Evolutionary conservation across 2,797 vertebrate genomes (phyloP), one percentile per base, ranked within the genome.

Genomic region (Macroramphosus scolopax): DNA sequence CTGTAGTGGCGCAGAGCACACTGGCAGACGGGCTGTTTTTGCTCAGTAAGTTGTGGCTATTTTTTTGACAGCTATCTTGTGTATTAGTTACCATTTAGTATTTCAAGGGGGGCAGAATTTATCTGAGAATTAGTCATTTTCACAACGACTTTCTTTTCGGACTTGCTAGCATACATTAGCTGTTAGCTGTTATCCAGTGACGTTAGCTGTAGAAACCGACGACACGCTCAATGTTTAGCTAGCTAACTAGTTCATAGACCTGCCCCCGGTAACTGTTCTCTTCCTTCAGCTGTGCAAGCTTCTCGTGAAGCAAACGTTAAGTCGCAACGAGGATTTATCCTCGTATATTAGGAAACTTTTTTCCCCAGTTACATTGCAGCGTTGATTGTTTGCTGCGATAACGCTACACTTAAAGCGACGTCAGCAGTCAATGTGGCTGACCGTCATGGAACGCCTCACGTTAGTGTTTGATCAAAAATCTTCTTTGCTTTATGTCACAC

Each of bases 11-110:
- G 26, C 51, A 10, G 49, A 64, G 42, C 43, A 48, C 37, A 38
- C 35, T 32, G 22, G 43, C 51, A 49, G 26, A 80, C 68, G 42
- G 60, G 29, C 75, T 45, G 63, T 32, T 51, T n/a, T 71, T 37
- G 5, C 32, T 48, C 44, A 25, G 80, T 86, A 78, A 79, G 84
- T 85, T 65, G 8, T 12, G 17, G 1, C 6, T 34, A n/a, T 63
- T 62, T 34, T 43, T 6, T 15, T 12, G 51, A 66, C 68, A 70
- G 8, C 42, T 57, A 5, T 12, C 4, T 2, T 17, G 3, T 29
- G 14, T 30, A 8, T 18, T 12, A 3, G 8, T 2, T 10, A 5
- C 39, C 10, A 3, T 6, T 0, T 24, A n/a, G 0, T 20, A 8
- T 24, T 22, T 49, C 5, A 28, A 22, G 5, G 35, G 3, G 9